These are phyloP conservation scores for Andrena camellia DNA, from an alignment of 2,888 invertebrate genomes.

Conservation along the genomic window DNA sequence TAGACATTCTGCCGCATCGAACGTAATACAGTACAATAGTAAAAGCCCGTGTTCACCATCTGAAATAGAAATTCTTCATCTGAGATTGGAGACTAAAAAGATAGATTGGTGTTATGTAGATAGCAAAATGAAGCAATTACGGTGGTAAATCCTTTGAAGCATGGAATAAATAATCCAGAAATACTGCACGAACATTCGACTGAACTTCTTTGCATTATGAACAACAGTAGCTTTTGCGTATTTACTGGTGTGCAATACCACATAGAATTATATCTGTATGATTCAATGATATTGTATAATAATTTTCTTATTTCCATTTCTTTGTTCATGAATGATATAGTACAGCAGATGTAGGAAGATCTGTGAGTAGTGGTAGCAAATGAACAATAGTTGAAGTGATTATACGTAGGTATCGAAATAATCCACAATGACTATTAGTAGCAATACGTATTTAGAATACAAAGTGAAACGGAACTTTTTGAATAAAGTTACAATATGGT, in stretches of 20 bases:
- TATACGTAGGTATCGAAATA: too few species aligned
- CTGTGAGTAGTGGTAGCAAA: background rate
- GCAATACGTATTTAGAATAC: too few species aligned
- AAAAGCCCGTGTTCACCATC: background rate
- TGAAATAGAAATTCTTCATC: background rate
- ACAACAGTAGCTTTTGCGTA: constrained; percentile 41
- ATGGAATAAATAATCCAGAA: background rate
- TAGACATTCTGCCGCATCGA: accelerated
- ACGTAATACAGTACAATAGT: background rate
- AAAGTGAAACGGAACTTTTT: too few species aligned
- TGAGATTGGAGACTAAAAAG: too few species aligned
- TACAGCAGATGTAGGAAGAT: background rate
- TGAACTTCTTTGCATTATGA: constrained; percentile 14
- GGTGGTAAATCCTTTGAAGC: background rate
- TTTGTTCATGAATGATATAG: background rate
- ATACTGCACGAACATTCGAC: background rate
- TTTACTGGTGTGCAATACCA: constrained; percentile 37
- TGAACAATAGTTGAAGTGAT: too few species aligned
- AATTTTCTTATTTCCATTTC: background rate
- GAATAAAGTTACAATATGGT: too few species aligned
- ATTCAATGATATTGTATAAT: background rate
- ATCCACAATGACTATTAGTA: too few species aligned
- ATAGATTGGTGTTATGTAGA: background rate
- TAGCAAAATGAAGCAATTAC: background rate
- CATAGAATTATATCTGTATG: constrained; percentile 38